These are phyloP conservation scores for Sphecodes monilicornis DNA, from an alignment of 2,888 invertebrate species.

Conservation along the genomic window DNA sequence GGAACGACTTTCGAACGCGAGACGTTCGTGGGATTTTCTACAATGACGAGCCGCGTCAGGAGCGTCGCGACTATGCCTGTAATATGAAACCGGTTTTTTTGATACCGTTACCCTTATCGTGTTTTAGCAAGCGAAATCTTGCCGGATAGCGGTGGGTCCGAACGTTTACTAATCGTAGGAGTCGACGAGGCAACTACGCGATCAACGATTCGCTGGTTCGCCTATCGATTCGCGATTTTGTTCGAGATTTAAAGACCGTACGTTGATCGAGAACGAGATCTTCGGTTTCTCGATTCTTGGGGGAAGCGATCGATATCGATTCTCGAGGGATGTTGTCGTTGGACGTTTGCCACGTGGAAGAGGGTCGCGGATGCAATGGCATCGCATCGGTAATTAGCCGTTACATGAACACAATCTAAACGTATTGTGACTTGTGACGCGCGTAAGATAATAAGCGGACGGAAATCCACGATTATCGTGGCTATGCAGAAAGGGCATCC, in stretches of 20 bases:
- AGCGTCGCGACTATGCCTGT: conserved; percentile 20
- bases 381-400: conserved; percentile 65
- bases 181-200: not conserved
- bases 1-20: conserved; percentile 24
- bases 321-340: not conserved
- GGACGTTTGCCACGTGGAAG: not conserved
- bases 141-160: not conserved
- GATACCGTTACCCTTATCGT: conserved; percentile 68
- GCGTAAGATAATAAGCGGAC: conserved; percentile 78
- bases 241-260: not conserved
- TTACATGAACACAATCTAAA: conserved; percentile 65
- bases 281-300: not conserved
- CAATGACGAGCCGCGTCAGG: conserved; percentile 19
- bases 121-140: conserved; percentile 49
- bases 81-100: conserved; percentile 67
- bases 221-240: not conserved
- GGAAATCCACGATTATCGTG: conserved; percentile 83
- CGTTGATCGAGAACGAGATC: not conserved
- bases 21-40: conserved; percentile 48
- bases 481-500: conserved; percentile 79
- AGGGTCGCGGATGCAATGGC: conserved; percentile 4
- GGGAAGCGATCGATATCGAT: not conserved
- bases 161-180: not conserved
- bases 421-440: conserved; percentile 75
- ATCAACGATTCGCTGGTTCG: not conserved